A percentile compares a stretch with the other conserved stretches of the same genome.
phyloP scores from a whole-genome alignment of 1,140 invertebrate genomes.

The Drosophila pruinosa region DNA sequence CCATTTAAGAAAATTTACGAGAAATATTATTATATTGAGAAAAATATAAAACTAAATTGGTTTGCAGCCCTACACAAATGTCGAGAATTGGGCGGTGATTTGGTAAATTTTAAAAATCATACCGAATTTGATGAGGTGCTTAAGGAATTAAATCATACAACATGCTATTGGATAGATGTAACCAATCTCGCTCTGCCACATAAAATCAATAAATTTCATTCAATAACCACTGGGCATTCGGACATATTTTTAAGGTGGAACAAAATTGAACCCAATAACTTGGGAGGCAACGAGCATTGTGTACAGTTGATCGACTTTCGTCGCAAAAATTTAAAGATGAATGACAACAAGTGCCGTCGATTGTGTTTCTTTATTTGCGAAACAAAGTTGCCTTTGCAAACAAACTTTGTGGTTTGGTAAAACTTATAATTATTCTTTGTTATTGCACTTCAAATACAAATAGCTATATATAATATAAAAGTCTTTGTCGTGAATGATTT shows the following conservation, averaged over 20 bases:
- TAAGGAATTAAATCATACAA: background rate
- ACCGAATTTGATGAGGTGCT: background rate
- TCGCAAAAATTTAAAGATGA: background rate
- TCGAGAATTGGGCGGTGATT: conserved; percentile 5
- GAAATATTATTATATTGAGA: conserved; percentile 36
- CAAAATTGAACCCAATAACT: conserved; percentile 11
- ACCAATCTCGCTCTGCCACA: background rate
- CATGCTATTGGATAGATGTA: conserved; percentile 18
- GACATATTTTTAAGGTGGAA: background rate
- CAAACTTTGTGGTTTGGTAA: conserved; percentile 10
- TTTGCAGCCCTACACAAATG: conserved; percentile 15
- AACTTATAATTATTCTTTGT: too few relatives aligned
- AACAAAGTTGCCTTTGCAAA: background rate
- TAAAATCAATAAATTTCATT: background rate
- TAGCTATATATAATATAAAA: too few relatives aligned
- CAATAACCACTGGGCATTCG: background rate
- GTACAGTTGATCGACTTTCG: background rate
- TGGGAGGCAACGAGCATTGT: background rate
- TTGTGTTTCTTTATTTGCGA: background rate
- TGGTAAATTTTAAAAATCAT: conserved; percentile 5
- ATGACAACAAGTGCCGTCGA: background rate
- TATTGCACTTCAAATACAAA: too few relatives aligned
- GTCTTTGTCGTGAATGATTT: too few relatives aligned
- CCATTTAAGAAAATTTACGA: background rate
- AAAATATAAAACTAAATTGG: background rate